phyloP scores from a whole-genome alignment of 23 tunicate species.

The Aplidium turbinatum region DNA sequence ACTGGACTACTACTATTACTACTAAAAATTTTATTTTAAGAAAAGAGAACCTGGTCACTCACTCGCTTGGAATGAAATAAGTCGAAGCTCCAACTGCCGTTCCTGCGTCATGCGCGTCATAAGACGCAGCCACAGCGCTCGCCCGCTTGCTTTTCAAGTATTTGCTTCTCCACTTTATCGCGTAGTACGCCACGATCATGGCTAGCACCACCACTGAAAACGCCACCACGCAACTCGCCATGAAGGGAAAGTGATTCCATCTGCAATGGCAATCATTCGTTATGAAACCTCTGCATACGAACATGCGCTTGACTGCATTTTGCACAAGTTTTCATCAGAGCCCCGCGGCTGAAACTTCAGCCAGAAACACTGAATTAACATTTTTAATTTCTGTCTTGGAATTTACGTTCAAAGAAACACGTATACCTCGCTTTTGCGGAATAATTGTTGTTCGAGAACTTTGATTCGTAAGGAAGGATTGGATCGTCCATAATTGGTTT shows the following conservation, averaged over 20 bases:
- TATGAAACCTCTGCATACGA: not conserved
- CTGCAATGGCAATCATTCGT: conserved; percentile 24
- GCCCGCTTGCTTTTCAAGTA: conserved; percentile 4
- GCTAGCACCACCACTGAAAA: conserved; percentile 3
- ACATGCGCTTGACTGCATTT: no score
- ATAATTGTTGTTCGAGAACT: not conserved
- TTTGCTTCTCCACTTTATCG: conserved; percentile 26
- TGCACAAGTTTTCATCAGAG: no score
- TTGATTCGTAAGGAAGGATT: no score
- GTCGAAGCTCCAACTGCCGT: conserved; percentile 69
- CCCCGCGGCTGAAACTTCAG: no score
- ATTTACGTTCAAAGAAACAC: not conserved
- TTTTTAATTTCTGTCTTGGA: no score
- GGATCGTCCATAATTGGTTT: no score
- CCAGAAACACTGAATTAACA: no score
- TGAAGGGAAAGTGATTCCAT: conserved; percentile 36
- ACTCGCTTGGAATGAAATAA: no score
- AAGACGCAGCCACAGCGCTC: conserved; percentile 19
- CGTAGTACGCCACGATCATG: conserved; percentile 6
- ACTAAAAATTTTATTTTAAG: no score
- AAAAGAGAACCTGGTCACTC: no score
- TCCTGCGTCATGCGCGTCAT: conserved; percentile 64
- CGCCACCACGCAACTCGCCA: conserved; percentile 27
- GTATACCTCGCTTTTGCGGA: not conserved
- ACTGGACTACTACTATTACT: no score